Evolutionary conservation across 2,113 vertebrate genomes (phyloP).

Genomic region (Polypterus senegalus): DNA sequence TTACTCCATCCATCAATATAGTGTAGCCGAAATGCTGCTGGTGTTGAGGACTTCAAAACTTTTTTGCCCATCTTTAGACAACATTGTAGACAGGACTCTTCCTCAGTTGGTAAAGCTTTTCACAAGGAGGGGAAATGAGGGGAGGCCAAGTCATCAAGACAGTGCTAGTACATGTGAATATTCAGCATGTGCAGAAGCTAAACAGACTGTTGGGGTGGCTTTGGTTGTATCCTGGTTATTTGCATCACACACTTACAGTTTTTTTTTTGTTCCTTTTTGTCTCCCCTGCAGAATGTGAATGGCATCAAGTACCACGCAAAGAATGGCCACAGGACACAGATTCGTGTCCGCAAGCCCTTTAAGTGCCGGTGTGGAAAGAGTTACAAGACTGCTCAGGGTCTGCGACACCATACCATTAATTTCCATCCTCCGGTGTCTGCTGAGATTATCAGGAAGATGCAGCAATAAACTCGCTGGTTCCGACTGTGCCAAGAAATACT

Average conservation of each 20-base stretch:
- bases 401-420: slow-evolving; percentile 96
- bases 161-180: too few species aligned
- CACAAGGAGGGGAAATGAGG: too few species aligned
- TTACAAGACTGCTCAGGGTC: slow-evolving; percentile 97
- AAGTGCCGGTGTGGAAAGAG: slow-evolving; percentile 97
- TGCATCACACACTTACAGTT: too few species aligned
- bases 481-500: slow-evolving; percentile 61
- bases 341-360: slow-evolving; percentile 91
- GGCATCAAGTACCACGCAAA: slow-evolving; percentile 98
- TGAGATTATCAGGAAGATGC: slow-evolving; percentile 92
- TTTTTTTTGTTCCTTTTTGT: too few species aligned
- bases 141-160: too few species aligned
- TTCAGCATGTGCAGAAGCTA: too few species aligned
- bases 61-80: too few species aligned
- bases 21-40: background rate
- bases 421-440: slow-evolving; percentile 88
- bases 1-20: background rate
- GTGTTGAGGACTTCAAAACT: background rate
- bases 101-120: too few species aligned
- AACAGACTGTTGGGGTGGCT: too few species aligned
- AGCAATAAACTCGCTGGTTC: slow-evolving; percentile 72
- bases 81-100: too few species aligned
- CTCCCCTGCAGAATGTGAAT: slow-evolving; percentile 76
- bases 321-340: slow-evolving; percentile 93
- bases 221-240: too few species aligned